A percentile compares a stretch with the other conserved stretches of the same genome.
phyloP scores from a whole-genome alignment of 2,797 vertebrate genomes.

The Oophaga sylvatica region DNA sequence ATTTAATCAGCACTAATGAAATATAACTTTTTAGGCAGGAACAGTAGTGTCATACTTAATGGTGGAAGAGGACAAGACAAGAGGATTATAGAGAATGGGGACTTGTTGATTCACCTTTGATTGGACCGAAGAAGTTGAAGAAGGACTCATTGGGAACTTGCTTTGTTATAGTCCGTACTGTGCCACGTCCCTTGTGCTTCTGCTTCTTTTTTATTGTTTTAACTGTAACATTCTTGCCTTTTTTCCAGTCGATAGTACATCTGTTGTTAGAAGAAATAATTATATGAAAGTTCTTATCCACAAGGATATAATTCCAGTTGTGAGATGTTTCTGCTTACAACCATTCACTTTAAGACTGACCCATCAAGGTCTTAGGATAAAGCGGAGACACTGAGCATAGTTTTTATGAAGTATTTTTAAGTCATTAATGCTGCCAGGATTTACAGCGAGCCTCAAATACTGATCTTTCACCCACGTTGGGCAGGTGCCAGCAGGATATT shows the following conservation, averaged over 20 bases:
- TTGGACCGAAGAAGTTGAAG: conserved; percentile 96
- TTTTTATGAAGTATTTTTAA: too few relatives aligned
- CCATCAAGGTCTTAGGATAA: background rate
- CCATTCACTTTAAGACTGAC: background rate
- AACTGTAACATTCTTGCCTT: conserved; percentile 93
- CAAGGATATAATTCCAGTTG: background rate
- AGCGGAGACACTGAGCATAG: background rate
- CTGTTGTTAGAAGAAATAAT: conserved; percentile 67
- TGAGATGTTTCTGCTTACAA: background rate
- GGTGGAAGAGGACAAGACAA: too few relatives aligned
- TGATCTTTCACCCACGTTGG: too few relatives aligned
- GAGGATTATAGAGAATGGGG: background rate
- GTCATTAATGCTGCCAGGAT: too few relatives aligned
- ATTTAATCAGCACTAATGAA: too few relatives aligned
- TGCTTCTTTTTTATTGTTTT: conserved; percentile 97
- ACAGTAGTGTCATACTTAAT: too few relatives aligned
- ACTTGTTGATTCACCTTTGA: conserved; percentile 81
- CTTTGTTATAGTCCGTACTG: conserved; percentile 91
- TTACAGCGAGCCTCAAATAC: too few relatives aligned
- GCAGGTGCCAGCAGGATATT: too few relatives aligned
- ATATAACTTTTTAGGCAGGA: too few relatives aligned
- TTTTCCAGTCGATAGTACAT: conserved; percentile 95
- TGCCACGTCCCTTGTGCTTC: conserved; percentile 97
- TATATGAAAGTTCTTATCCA: background rate
- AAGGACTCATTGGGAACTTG: conserved; percentile 95